phyloP scores from a whole-genome alignment of 1,140 invertebrate species.

The Drosophila pachea region DNA sequence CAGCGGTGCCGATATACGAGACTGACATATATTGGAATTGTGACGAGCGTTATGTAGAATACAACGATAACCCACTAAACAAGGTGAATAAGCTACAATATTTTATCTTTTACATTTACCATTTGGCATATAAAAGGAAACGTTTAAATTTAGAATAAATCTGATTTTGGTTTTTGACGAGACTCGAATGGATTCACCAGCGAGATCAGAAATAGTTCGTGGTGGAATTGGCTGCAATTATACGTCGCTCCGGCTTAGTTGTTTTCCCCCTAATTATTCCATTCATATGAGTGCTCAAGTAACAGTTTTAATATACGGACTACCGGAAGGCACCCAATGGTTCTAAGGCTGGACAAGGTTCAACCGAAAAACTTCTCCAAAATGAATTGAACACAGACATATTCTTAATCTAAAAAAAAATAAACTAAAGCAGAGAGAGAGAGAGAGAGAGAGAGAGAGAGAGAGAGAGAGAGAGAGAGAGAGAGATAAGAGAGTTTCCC shows the following conservation, averaged over 20 bases:
- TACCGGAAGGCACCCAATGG: neutral
- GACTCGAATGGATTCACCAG: conserved; percentile 4
- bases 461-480: no score
- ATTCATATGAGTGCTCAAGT: conserved; percentile 3
- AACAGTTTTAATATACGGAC: conserved; percentile 54
- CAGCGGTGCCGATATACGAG: conserved; percentile 53
- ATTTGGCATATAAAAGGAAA: conserved; percentile 5
- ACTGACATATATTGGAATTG: conserved; percentile 14
- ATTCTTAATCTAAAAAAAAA: neutral
- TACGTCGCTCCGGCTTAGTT: conserved; percentile 34
- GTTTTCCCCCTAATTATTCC: neutral
- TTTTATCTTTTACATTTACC: neutral
- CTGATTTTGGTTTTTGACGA: conserved; percentile 56
- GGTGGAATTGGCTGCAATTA: conserved; percentile 56
- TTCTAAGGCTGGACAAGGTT: no score
- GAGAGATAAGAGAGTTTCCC: no score
- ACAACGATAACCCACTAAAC: neutral
- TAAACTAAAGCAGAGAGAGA: neutral
- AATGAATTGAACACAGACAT: neutral
- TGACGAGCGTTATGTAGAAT: conserved; percentile 11
- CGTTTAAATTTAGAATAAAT: conserved; percentile 37
- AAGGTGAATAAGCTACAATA: conserved; percentile 25
- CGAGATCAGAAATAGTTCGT: conserved; percentile 20
- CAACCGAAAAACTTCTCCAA: no score
- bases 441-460: no score